Conservation (phyloP, 2,888 invertebrate genomes). For the Peribatodes rhomboidaria region DNA sequence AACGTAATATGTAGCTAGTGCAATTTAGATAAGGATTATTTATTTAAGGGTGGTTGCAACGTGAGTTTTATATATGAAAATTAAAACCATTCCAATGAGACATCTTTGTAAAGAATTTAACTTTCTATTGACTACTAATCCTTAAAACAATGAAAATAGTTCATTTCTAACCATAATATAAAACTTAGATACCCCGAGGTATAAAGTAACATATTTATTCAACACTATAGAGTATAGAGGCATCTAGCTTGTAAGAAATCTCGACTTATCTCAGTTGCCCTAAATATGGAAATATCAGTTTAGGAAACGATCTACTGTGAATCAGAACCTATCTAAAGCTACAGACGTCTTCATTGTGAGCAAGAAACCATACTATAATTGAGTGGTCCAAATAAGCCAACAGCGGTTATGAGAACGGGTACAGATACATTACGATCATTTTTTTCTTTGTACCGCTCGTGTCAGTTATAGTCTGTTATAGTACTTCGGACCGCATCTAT, state of each 20-base stretch:
- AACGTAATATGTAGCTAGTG: conserved; percentile 72
- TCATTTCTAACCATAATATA: conserved; percentile 21
- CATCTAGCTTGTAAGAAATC: conserved; percentile 9
- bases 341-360: too few relatives aligned
- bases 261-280: conserved; percentile 4
- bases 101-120: conserved; percentile 37
- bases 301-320: not conserved
- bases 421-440: too few relatives aligned
- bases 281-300: not conserved
- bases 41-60: conserved; percentile 70
- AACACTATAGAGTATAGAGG: conserved; percentile 17
- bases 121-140: conserved; percentile 21
- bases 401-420: too few relatives aligned
- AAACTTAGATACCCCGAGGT: conserved; percentile 7
- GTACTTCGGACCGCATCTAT: too few relatives aligned
- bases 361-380: too few relatives aligned
- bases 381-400: too few relatives aligned
- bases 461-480: too few relatives aligned
- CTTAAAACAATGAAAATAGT: conserved; percentile 21
- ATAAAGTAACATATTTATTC: conserved; percentile 17
- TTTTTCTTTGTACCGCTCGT: too few relatives aligned
- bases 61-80: conserved; percentile 54
- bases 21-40: conserved; percentile 74
- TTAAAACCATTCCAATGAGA: conserved; percentile 70
- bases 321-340: not conserved